Percentiles rank a stretch among this genome's conserved stretches.
Conservation (phyloP, 2,113 vertebrate species). For the Maccullochella peelii region DNA sequence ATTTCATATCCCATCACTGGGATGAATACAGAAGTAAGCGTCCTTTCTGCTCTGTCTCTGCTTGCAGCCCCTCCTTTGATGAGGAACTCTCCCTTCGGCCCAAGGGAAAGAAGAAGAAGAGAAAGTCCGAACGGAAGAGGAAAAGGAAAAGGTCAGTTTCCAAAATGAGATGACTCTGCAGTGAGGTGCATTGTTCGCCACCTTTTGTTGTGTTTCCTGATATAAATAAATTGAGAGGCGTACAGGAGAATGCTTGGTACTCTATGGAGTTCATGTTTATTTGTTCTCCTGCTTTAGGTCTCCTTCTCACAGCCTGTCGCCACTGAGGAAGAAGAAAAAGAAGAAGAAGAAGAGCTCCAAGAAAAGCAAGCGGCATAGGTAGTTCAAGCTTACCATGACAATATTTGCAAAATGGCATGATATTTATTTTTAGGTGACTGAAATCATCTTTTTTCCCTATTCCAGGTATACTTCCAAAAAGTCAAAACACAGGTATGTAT, state of each 20-base stretch:
- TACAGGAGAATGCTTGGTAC: neutral
- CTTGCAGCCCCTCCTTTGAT: constrained; percentile 80
- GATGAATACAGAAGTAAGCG: neutral
- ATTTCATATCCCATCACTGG: constrained; percentile 3
- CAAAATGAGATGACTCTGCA: constrained; percentile 7
- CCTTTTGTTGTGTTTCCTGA: constrained; percentile 1
- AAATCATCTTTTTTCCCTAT: constrained; percentile 6
- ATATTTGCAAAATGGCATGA: neutral
- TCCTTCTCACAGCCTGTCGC: constrained; percentile 91
- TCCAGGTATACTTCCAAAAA: constrained; percentile 93
- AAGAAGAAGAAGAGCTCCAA: constrained; percentile 98
- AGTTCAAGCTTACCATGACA: constrained; percentile 14
- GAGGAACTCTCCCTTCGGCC: constrained; percentile 78
- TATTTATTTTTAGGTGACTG: neutral
- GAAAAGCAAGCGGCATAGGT: constrained; percentile 94
- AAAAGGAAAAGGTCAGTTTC: constrained; percentile 89
- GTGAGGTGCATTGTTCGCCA: neutral
- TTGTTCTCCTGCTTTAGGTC: constrained; percentile 82
- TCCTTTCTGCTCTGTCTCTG: constrained; percentile 31
- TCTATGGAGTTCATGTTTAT: constrained; percentile 12
- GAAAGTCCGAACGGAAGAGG: constrained; percentile 91
- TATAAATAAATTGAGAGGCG: neutral
- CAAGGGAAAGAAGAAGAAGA: constrained; percentile 93
- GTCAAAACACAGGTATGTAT: constrained; percentile 92
- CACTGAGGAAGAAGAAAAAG: constrained; percentile 94